Conservation (phyloP, 2,113 vertebrate species). For the Parus major region DNA sequence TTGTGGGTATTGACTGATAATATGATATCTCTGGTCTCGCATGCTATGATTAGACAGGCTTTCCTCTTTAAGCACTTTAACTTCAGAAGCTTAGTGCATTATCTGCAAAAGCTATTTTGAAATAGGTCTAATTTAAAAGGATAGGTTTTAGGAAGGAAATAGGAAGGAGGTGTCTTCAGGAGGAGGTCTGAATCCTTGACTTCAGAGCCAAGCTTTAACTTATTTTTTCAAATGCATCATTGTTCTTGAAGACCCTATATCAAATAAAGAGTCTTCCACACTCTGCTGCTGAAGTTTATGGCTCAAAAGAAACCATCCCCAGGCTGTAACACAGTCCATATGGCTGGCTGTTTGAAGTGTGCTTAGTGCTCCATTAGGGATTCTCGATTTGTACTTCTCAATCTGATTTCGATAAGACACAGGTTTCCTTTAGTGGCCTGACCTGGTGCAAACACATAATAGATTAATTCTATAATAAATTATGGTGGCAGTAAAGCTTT, state of each 20-base stretch:
- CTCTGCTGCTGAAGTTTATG: conserved; percentile 57
- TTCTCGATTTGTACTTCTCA: conserved; percentile 72
- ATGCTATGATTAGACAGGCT: neutral
- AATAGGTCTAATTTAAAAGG: neutral
- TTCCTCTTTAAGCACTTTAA: conserved; percentile 24
- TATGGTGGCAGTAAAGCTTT: conserved; percentile 74
- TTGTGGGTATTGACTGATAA: neutral
- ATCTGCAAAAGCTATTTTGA: conserved; percentile 16
- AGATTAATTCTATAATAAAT: conserved; percentile 79
- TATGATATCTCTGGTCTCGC: conserved; percentile 24
- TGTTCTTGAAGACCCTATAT: conserved; percentile 47
- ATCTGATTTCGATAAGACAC: conserved; percentile 79
- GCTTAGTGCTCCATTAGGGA: conserved; percentile 78
- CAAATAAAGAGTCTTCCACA: conserved; percentile 35
- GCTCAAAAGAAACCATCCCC: conserved; percentile 68
- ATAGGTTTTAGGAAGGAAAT: neutral
- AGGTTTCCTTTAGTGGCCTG: conserved; percentile 67
- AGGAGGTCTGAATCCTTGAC: neutral
- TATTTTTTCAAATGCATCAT: conserved; percentile 11
- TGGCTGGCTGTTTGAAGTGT: conserved; percentile 80
- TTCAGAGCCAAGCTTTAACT: neutral
- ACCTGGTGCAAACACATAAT: conserved; percentile 74
- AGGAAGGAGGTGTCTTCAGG: neutral
- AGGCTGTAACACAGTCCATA: conserved; percentile 79
- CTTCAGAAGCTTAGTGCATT: neutral